phyloP scores from a whole-genome alignment of 2,113 vertebrate species.

The Hemicordylus capensis region DNA sequence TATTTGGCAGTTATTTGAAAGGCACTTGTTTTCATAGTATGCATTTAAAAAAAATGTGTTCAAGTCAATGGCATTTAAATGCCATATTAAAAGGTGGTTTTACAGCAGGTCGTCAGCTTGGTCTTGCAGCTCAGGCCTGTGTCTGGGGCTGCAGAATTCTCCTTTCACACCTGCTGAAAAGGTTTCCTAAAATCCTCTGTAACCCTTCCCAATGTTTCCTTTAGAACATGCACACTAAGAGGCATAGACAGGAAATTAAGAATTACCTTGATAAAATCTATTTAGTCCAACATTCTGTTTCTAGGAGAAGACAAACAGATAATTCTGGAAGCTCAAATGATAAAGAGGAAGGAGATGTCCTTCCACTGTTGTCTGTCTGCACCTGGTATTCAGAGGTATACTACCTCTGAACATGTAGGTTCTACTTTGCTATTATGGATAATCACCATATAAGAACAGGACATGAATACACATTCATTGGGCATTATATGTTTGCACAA shows the following conservation, averaged over 20 bases:
- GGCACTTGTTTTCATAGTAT: slow-evolving; percentile 83
- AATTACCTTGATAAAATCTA: neutral
- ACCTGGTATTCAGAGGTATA: neutral
- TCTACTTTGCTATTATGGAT: neutral
- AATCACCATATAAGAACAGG: neutral
- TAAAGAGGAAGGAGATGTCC: neutral
- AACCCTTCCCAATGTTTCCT: slow-evolving; percentile 76
- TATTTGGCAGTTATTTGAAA: slow-evolving; percentile 86
- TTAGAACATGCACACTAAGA: slow-evolving; percentile 4
- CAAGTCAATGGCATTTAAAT: slow-evolving; percentile 85
- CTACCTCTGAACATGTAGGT: neutral
- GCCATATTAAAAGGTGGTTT: slow-evolving; percentile 83
- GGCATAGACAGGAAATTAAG: neutral
- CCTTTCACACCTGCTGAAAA: slow-evolving; percentile 73
- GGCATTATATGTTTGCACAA: neutral
- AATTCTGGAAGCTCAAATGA: neutral
- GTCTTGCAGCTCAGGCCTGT: slow-evolving; percentile 75
- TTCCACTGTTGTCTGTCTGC: neutral
- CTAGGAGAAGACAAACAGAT: neutral
- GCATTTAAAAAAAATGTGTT: slow-evolving; percentile 65
- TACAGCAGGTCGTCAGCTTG: slow-evolving; percentile 80
- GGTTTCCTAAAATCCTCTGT: slow-evolving; percentile 77
- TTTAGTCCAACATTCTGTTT: neutral
- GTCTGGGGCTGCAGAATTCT: slow-evolving; percentile 73
- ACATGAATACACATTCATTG: neutral